Evolutionary conservation across 2,888 invertebrate species (phyloP), one percentile per base, ranked within the genome.

Genomic region (Cerastis leucographa): DNA sequence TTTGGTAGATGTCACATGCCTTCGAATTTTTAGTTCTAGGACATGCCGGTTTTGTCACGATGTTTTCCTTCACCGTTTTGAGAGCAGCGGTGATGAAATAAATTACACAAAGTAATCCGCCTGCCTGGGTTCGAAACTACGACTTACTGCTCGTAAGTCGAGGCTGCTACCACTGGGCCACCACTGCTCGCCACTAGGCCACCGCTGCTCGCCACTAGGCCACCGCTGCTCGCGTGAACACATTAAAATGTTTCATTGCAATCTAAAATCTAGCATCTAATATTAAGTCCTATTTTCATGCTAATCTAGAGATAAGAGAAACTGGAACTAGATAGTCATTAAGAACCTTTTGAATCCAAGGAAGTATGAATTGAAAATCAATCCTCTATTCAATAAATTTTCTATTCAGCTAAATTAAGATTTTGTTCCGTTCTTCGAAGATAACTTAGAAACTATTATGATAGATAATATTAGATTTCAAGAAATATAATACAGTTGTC

Each of bases 361-460:
- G 17, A 61, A 74, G 56, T 51, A 68, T 69, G 56, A 80, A 82
- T 79, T 61, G 69, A 80, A 74, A 83, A 83, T 84, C 78, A 84
- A 71, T 74, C 0, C 22, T 14, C 71, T 19, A 77, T 80, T 84
- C 54, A 81, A 51, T 35, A 61, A 54, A 22, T 62, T 59, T 49
- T 66, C 65, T 44, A 69, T 82, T 78, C 29, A 75, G 51, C 25
- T 25, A 42, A 62, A 76, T 80, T 84, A 68, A 56, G 71, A 74
- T 79, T 61, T 71, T 49, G 46, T 62, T 62, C 67, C 68, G 66
- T 40, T 22, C 5, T 3, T 46, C 0, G 8, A 56, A 49, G 25
- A 25, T 71, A 71, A 81, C 19, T 2, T 46, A 22, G 8, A 19
- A 49, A 71, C 46, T 59, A n/a, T 35, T 68, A 56, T 14, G 0